phyloP scores from a whole-genome alignment of 2,797 vertebrate genomes.

The Intellagama lesueurii region DNA sequence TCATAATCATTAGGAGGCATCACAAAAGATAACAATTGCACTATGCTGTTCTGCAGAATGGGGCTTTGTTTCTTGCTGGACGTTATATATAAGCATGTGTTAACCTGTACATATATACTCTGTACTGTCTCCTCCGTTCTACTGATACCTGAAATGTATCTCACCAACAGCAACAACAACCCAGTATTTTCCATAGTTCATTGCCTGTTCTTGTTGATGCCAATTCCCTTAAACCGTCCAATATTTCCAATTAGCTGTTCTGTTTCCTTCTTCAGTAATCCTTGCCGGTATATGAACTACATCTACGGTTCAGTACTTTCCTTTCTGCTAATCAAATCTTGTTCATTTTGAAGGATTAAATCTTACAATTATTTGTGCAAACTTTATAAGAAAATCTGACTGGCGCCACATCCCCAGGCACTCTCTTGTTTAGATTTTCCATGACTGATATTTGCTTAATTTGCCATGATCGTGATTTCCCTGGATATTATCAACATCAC shows the following conservation, averaged over 20 bases:
- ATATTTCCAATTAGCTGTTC: slow-evolving; percentile 30
- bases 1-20: neutral
- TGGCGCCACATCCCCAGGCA: slow-evolving; percentile 4
- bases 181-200: neutral
- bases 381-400: slow-evolving; percentile 19
- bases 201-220: neutral
- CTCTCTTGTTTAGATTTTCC: slow-evolving; percentile 37
- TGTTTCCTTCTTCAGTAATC: neutral
- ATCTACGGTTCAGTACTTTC: slow-evolving; percentile 4
- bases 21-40: neutral
- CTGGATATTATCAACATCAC: slow-evolving; percentile 48
- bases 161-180: too few relatives aligned
- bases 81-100: too few relatives aligned
- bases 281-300: slow-evolving; percentile 7
- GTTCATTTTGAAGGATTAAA: slow-evolving; percentile 38
- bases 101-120: too few relatives aligned
- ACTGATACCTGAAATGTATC: neutral
- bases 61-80: neutral
- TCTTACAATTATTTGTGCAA: slow-evolving; percentile 28
- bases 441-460: slow-evolving; percentile 51
- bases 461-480: slow-evolving; percentile 51
- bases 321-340: slow-evolving; percentile 20
- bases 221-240: neutral
- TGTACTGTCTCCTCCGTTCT: neutral
- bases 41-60: neutral